Evolutionary conservation across 2,888 invertebrate species (phyloP), one percentile per base, ranked within the genome.

Genomic region (Willowsia nigromaculata): DNA sequence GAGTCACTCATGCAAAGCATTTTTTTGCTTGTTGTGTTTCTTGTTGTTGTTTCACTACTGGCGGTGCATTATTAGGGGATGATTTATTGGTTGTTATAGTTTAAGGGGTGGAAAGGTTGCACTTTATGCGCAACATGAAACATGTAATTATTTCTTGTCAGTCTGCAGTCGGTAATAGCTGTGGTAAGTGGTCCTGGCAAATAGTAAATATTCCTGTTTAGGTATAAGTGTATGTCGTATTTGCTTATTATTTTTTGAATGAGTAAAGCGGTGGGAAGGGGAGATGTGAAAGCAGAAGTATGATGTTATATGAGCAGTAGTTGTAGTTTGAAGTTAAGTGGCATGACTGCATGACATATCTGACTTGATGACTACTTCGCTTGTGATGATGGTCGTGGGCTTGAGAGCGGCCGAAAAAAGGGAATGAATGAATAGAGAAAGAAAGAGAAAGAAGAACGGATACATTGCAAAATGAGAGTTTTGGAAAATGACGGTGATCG

Each of bases 61-160:
- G 53, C 78, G 22, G 53, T 88, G 88, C 83, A 56, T 89, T 89
- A 85, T 85, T 85, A 85, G 71, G 85, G 89, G 89, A 89, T 89
- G 89, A 89, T 89, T 85, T 89, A 89, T 89, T 89, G 85, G 89
- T 89, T 89, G 89, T 85, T 89, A 89, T 89, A 85, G 89, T 89
- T 85, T 85, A 85, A 82, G 85, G 89, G 89, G 89, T 89, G 85
- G 89, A 89, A 89, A 89, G 89, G 89, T 89, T 89, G 89, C 89
- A 85, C 89, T 89, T 85, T 89, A 85, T 82, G 85, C 85, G 82
- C 89, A 89, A 89, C 89, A 85, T 89, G 89, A 89, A 89, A 89
- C 89, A 89, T 89, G 89, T 89, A 89, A 89, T 89, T 89, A 89
- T 89, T 89, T 65, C 89, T 89, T 89, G 89, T 89, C 89, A 89